Conservation (phyloP, 2,888 invertebrate genomes). For the Agrotis ipsilon region DNA sequence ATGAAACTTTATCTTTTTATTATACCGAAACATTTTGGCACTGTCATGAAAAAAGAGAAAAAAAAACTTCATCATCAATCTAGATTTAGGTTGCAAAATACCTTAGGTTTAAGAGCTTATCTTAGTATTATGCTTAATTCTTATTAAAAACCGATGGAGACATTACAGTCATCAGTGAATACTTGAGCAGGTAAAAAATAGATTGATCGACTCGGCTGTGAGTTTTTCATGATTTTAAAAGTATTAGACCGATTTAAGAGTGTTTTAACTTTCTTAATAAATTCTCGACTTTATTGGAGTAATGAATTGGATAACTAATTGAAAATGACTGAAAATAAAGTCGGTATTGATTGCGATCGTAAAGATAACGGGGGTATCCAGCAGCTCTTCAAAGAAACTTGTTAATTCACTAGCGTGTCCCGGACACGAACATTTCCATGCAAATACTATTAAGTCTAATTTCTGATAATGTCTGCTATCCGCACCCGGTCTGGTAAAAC, state of each 20-base stretch:
- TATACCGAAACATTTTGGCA: slow-evolving; percentile 48
- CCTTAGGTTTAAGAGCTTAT: slow-evolving; percentile 39
- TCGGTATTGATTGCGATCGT: background rate
- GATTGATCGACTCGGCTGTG: slow-evolving; percentile 24
- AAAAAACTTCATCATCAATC: slow-evolving; percentile 49
- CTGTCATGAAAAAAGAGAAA: slow-evolving; percentile 38
- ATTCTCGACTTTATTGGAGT: too few species aligned
- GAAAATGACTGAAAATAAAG: background rate
- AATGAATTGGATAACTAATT: too few species aligned
- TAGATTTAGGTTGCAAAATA: slow-evolving; percentile 40
- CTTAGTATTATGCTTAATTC: slow-evolving; percentile 13
- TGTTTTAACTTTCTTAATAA: slow-evolving; percentile 16
- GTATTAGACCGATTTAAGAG: background rate
- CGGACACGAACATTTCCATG: too few species aligned
- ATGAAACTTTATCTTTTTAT: slow-evolving; percentile 61
- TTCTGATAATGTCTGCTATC: too few species aligned
- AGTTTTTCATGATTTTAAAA: slow-evolving; percentile 2
- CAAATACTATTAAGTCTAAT: too few species aligned
- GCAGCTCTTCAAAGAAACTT: too few species aligned
- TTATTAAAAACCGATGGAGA: slow-evolving; percentile 41
- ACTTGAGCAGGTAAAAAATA: slow-evolving; percentile 10
- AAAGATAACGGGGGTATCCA: too few species aligned
- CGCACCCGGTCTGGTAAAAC: too few species aligned
- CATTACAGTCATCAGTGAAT: slow-evolving; percentile 13
- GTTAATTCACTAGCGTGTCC: too few species aligned